These are phyloP conservation scores for Limonius californicus DNA, from an alignment of 1,140 invertebrate genomes.

Conservation along the genomic window DNA sequence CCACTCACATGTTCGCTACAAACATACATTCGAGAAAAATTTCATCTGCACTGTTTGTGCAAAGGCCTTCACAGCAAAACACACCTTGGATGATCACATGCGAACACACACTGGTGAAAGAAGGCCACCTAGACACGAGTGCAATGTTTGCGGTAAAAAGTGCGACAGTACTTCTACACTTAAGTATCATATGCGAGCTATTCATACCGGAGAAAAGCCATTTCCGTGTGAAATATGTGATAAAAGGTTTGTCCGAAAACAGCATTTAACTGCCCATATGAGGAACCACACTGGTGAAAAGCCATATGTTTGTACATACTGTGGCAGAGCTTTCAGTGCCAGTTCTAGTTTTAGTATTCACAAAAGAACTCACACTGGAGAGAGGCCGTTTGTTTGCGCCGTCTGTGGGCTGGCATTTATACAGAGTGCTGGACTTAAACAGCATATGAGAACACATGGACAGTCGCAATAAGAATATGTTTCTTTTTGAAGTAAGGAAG, in stretches of 20 bases:
- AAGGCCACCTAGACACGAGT: neutral
- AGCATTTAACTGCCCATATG: slow-evolving; percentile 18
- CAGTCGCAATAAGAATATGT: neutral
- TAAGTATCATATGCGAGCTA: slow-evolving; percentile 16
- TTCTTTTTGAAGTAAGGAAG: no score
- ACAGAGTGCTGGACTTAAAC: neutral
- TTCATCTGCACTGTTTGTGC: slow-evolving; percentile 16
- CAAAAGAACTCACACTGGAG: slow-evolving; percentile 29
- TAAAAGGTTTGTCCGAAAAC: slow-evolving; percentile 10
- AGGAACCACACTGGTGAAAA: slow-evolving; percentile 21
- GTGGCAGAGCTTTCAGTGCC: slow-evolving; percentile 6
- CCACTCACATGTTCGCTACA: no score
- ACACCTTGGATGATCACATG: neutral
- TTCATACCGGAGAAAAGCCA: slow-evolving; percentile 21
- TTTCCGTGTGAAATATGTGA: slow-evolving; percentile 16
- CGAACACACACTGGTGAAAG: slow-evolving; percentile 13
- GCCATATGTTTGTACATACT: neutral
- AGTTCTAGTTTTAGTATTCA: slow-evolving; percentile 17
- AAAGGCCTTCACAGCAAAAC: neutral
- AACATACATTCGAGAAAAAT: no score
- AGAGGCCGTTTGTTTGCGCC: slow-evolving; percentile 39
- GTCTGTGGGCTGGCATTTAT: slow-evolving; percentile 21
- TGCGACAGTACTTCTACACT: slow-evolving; percentile 10
- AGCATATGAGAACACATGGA: slow-evolving; percentile 16
- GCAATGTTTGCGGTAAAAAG: slow-evolving; percentile 11